These are phyloP conservation scores for Synergus itoensis DNA, from an alignment of 2,888 invertebrate genomes.

Conservation along the genomic window DNA sequence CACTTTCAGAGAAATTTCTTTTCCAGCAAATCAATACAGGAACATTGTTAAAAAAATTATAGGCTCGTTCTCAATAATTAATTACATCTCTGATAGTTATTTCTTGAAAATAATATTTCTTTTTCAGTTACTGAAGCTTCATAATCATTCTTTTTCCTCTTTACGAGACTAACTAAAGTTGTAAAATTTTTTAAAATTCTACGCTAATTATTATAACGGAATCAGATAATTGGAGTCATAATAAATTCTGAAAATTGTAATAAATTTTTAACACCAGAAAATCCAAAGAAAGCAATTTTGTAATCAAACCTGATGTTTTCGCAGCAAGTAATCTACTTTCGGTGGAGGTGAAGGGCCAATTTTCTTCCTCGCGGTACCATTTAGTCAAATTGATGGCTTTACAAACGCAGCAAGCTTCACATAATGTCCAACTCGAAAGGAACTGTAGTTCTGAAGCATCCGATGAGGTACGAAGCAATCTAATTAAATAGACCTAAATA, in stretches of 20 bases:
- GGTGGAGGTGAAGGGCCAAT: constrained; percentile 69
- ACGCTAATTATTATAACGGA: neutral
- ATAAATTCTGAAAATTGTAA: neutral
- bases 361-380: constrained; percentile 60
- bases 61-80: neutral
- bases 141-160: neutral
- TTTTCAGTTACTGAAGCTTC: neutral
- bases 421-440: constrained; percentile 44
- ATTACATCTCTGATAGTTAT: constrained; percentile 15
- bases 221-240: neutral
- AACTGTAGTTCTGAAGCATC: constrained; percentile 55
- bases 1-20: neutral
- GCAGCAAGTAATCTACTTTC: constrained; percentile 71
- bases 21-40: neutral
- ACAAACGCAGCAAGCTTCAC: constrained; percentile 58
- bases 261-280: neutral
- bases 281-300: constrained; percentile 20
- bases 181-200: neutral
- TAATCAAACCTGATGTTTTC: constrained; percentile 50
- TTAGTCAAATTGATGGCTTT: constrained; percentile 60
- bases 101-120: constrained; percentile 2
- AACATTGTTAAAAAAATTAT: neutral
- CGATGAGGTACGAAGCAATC: constrained; percentile 55
- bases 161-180: neutral
- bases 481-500: neutral